Evolutionary conservation across 2,888 invertebrate genomes (phyloP), one percentile per base, ranked within the genome.

Genomic region (Cataglyphis rosenhaueri): DNA sequence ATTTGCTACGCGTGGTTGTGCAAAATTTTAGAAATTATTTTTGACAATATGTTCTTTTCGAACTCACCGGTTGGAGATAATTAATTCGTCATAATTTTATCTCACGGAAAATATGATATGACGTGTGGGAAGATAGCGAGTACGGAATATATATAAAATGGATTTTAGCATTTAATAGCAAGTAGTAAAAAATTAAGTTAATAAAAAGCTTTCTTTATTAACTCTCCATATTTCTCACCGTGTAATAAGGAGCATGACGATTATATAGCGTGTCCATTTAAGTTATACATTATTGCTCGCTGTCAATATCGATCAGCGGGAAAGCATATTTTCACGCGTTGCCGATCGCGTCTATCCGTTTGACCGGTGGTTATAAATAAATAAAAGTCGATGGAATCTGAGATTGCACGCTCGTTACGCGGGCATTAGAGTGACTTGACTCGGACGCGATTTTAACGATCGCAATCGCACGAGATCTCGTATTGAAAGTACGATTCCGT

Each of bases 261-360:
- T 78, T 32, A 41, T 32, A 41, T 35, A n/a, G 8, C 52, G n/a
- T 18, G 18, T 21, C 41, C 21, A 52, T 57, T 38, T n/a, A 38
- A 65, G 12, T 29, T 55, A 57, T 32, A 78, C 6, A 21, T 78
- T 59, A 78, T 68, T 41, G 41, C 12, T 10, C 10, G 29, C 29
- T 57, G 55, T 68, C 41, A 68, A 41, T 78, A 57, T 78, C 41
- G 15, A 78, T 57, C 32, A 61, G 15, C 35, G 15, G 57, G 41
- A 32, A 78, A 78, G 18, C 52, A 25, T 10, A 57, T 65, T 78
- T 78, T 57, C 57, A 66, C 66, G 66, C 32, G 32, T 66, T 35
- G 38, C 55, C 15, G 29, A 35, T 12, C 38, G 32, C 15, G n/a
- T 55, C 21, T 65, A 65, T 38, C 29, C 38, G 29, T 57, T 76